Conservation (phyloP, 1,140 invertebrate genomes). For the Drosophila lacertosa region DNA sequence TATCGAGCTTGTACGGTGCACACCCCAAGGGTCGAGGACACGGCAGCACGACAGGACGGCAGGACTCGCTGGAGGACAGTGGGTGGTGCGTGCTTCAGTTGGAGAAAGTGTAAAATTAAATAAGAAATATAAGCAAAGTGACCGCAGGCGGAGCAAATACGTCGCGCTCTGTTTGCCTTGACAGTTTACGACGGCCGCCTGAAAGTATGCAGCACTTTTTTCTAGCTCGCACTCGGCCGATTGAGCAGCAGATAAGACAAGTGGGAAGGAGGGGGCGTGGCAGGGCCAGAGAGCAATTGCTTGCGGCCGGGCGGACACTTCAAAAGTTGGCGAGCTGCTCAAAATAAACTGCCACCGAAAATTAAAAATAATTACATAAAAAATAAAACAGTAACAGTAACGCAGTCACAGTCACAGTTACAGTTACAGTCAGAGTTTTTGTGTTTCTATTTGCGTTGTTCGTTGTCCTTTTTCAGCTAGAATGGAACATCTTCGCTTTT, state of each 20-base stretch:
- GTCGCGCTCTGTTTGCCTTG: neutral
- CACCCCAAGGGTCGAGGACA: neutral
- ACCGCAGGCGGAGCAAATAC: constrained; percentile 48
- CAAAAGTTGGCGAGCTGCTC: constrained; percentile 48
- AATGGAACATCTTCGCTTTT: neutral
- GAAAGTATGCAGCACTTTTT: constrained; percentile 37
- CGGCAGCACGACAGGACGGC: too few relatives aligned
- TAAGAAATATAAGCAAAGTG: constrained; percentile 76
- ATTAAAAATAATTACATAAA: constrained; percentile 68
- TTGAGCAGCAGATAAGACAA: constrained; percentile 56
- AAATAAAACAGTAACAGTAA: constrained; percentile 40
- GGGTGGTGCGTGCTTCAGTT: constrained; percentile 2
- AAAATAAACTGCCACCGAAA: constrained; percentile 38
- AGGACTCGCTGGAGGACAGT: too few relatives aligned
- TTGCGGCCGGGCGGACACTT: constrained; percentile 56
- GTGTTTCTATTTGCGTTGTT: neutral
- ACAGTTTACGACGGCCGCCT: constrained; percentile 55
- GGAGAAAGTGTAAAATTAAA: constrained; percentile 72
- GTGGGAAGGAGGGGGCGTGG: neutral
- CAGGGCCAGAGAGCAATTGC: neutral
- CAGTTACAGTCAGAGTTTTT: constrained; percentile 4
- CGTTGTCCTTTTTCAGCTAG: constrained; percentile 15
- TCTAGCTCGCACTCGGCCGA: constrained; percentile 32
- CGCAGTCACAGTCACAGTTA: constrained; percentile 9
- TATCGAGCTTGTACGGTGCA: constrained; percentile 23